Percentiles rank a stretch among this genome's conserved stretches.
Conservation (phyloP, 2,888 invertebrate species). For the Orthosia gothica region DNA sequence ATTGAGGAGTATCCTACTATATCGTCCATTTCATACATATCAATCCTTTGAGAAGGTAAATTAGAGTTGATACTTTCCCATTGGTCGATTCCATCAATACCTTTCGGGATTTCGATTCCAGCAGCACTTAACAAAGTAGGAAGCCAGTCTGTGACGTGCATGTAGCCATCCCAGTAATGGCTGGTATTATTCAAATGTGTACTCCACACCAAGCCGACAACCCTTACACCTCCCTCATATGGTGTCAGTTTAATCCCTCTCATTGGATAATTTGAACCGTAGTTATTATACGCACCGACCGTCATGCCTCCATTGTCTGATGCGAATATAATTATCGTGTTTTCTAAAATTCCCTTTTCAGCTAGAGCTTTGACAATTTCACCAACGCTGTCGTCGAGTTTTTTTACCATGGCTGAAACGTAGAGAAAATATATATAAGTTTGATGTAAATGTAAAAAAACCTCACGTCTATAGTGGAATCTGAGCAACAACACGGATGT, state of each 20-base stretch:
- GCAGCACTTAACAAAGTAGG: slow-evolving; percentile 93
- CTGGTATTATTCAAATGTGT: slow-evolving; percentile 81
- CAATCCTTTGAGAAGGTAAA: slow-evolving; percentile 74
- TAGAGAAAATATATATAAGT: background rate
- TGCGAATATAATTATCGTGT: slow-evolving; percentile 96
- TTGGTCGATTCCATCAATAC: slow-evolving; percentile 83
- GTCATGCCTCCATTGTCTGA: slow-evolving; percentile 97
- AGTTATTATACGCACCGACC: slow-evolving; percentile 93
- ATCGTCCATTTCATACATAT: slow-evolving; percentile 84
- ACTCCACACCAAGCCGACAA: slow-evolving; percentile 94
- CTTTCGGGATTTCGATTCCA: slow-evolving; percentile 74
- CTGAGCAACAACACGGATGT: slow-evolving; percentile 5
- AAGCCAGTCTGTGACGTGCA: slow-evolving; percentile 96
- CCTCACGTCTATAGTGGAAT: background rate
- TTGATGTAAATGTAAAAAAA: background rate
- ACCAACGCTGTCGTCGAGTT: slow-evolving; percentile 96
- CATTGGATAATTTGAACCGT: slow-evolving; percentile 95
- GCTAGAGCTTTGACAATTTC: slow-evolving; percentile 93
- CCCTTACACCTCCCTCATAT: slow-evolving; percentile 96
- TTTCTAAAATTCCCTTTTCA: slow-evolving; percentile 93
- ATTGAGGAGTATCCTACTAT: slow-evolving; percentile 78
- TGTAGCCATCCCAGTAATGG: slow-evolving; percentile 88
- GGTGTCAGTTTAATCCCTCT: slow-evolving; percentile 94
- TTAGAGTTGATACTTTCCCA: slow-evolving; percentile 82
- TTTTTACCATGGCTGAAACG: slow-evolving; percentile 95